Conservation (phyloP, 2,113 vertebrate species). For the Ageneiosus marmoratus region DNA sequence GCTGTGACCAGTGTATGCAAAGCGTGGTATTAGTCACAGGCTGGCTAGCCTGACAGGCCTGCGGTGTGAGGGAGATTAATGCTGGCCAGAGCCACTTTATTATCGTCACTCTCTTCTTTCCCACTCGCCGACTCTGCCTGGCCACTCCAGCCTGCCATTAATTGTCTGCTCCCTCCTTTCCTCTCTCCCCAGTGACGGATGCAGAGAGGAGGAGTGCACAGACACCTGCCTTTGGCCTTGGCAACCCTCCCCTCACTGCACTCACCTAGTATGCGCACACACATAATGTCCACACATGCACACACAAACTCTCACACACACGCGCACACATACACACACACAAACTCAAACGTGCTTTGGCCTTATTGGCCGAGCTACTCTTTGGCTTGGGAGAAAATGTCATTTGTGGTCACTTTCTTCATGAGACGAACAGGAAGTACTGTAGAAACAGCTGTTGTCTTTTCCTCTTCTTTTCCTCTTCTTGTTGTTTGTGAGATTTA, state of each 20-base stretch:
- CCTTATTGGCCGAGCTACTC: slow-evolving; percentile 7
- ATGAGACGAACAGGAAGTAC: slow-evolving; percentile 50
- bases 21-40: slow-evolving; percentile 98
- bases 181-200: slow-evolving; percentile 87
- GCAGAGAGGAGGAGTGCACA: slow-evolving; percentile 70
- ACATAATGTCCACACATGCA: slow-evolving; percentile 10
- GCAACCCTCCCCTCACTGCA: slow-evolving; percentile 62
- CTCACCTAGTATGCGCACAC: slow-evolving; percentile 18
- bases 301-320: slow-evolving; percentile 10
- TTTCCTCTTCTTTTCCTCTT: slow-evolving; percentile 41
- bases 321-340: slow-evolving; percentile 22
- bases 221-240: slow-evolving; percentile 87
- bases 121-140: slow-evolving; percentile 89
- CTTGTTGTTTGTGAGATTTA: slow-evolving; percentile 5
- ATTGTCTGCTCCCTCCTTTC: slow-evolving; percentile 77
- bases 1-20: slow-evolving; percentile 97
- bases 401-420: slow-evolving; percentile 69
- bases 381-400: slow-evolving; percentile 67
- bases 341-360: slow-evolving; percentile 17
- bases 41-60: slow-evolving; percentile 91
- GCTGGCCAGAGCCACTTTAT: slow-evolving; percentile 92
- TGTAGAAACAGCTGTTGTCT: slow-evolving; percentile 49
- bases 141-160: slow-evolving; percentile 93
- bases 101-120: slow-evolving; percentile 95
- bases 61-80: slow-evolving; percentile 99